Evolutionary conservation across 2,888 invertebrate species (phyloP).

Genomic region (Schizotus pectinicornis): DNA sequence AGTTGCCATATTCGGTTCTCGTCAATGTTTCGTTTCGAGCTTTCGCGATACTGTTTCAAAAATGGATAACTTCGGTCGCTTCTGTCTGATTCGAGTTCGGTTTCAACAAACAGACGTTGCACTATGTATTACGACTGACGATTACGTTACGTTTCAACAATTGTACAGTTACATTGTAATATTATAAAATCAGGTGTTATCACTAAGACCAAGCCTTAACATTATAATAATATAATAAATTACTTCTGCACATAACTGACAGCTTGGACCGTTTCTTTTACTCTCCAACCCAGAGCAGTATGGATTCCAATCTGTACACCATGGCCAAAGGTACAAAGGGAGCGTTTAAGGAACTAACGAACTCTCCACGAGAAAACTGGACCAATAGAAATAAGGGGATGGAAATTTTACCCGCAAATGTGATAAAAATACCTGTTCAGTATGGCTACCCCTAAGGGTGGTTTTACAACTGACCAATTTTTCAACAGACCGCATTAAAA

Average conservation of each 20-base stretch:
- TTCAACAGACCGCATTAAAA: too few relatives aligned
- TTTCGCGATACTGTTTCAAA: conserved; percentile 24
- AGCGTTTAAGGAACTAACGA: too few relatives aligned
- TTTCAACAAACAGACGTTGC: conserved; percentile 37
- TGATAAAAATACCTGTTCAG: too few relatives aligned
- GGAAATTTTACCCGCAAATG: too few relatives aligned
- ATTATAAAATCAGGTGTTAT: conserved; percentile 59
- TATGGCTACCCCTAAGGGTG: too few relatives aligned
- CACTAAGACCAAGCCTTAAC: conserved; percentile 62
- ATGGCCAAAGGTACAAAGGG: too few relatives aligned
- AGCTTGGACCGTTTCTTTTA: conserved; percentile 6
- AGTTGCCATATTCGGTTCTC: conserved; percentile 33
- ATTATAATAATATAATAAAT: conserved; percentile 60
- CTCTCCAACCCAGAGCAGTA: too few relatives aligned
- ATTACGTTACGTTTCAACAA: conserved; percentile 46
- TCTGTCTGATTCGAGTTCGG: conserved; percentile 4
- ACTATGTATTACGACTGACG: conserved; percentile 43
- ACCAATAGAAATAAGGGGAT: too few relatives aligned
- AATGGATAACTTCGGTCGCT: not conserved
- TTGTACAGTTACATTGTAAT: conserved; percentile 57
- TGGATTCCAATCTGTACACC: too few relatives aligned
- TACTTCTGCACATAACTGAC: conserved; percentile 56
- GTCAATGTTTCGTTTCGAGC: conserved; percentile 10
- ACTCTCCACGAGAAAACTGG: too few relatives aligned
- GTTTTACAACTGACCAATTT: too few relatives aligned